Conservation (phyloP, 2,113 vertebrate genomes). For the Erinaceus europaeus region DNA sequence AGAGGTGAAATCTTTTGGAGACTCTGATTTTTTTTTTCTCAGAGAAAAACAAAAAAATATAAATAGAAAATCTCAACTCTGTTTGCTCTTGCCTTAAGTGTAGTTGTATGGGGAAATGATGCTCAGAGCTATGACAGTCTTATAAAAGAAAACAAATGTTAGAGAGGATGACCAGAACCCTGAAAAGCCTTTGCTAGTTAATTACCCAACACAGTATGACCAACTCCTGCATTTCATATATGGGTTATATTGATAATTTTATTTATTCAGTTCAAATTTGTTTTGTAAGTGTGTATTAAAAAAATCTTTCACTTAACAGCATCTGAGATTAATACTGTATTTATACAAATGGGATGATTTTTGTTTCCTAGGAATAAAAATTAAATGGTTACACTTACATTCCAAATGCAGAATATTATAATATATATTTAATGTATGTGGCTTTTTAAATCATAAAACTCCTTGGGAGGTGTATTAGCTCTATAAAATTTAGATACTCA, state of each 20-base stretch:
- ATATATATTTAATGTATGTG: constrained; percentile 30
- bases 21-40: not conserved
- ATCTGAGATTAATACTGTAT: not conserved
- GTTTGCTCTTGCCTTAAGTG: not conserved
- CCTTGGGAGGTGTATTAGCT: constrained; percentile 47
- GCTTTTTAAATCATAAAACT: constrained; percentile 60
- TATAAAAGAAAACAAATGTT: not conserved
- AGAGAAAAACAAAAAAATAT: not conserved
- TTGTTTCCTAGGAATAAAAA: constrained; percentile 49
- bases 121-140: not conserved
- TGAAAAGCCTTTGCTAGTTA: not conserved
- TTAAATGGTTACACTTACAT: not conserved
- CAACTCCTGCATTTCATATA: not conserved
- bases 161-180: not conserved
- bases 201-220: not conserved
- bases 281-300: not conserved
- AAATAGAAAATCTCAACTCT: not conserved
- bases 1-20: not conserved
- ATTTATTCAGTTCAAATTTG: not conserved
- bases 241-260: not conserved
- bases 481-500: constrained; percentile 34
- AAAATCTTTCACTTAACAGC: not conserved
- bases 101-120: not conserved
- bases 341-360: constrained; percentile 23
- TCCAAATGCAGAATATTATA: constrained; percentile 3